Conservation (phyloP, 2,888 invertebrate genomes). For the Belgica antarctica region DNA sequence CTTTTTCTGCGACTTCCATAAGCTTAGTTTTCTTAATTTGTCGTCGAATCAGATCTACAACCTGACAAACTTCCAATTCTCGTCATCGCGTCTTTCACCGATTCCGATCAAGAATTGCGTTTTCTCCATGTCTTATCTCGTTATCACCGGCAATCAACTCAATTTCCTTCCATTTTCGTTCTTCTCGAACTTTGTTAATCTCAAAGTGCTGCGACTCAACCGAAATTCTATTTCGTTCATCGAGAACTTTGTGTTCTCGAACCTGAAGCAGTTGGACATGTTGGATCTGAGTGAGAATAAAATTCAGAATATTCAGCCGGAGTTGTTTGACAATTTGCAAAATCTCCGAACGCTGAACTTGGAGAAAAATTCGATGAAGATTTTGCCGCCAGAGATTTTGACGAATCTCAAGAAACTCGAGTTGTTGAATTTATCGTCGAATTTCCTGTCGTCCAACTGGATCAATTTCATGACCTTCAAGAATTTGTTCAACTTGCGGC, state of each 20-base stretch:
- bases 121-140: conserved; percentile 36
- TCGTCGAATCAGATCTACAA: conserved; percentile 42
- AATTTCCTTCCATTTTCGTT: conserved; percentile 44
- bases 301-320: conserved; percentile 42
- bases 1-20: conserved; percentile 42
- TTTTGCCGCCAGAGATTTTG: conserved; percentile 37
- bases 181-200: conserved; percentile 41
- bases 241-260: conserved; percentile 41
- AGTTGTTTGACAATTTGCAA: conserved; percentile 40
- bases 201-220: conserved; percentile 38
- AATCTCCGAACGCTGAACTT: conserved; percentile 37
- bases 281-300: conserved; percentile 43
- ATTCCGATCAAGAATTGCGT: conserved; percentile 41
- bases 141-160: conserved; percentile 38
- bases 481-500: conserved; percentile 32
- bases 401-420: conserved; percentile 36
- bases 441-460: conserved; percentile 42
- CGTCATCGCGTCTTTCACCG: conserved; percentile 6
- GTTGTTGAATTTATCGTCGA: conserved; percentile 41
- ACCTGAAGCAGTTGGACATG: conserved; percentile 39
- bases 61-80: conserved; percentile 39
- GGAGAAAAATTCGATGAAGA: conserved; percentile 42
- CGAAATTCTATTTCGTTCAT: conserved; percentile 41
- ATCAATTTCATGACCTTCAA: conserved; percentile 40
- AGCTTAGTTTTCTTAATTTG: conserved; percentile 39